phyloP scores from a whole-genome alignment of 2,888 invertebrate species.

The Agonopterix arenella region DNA sequence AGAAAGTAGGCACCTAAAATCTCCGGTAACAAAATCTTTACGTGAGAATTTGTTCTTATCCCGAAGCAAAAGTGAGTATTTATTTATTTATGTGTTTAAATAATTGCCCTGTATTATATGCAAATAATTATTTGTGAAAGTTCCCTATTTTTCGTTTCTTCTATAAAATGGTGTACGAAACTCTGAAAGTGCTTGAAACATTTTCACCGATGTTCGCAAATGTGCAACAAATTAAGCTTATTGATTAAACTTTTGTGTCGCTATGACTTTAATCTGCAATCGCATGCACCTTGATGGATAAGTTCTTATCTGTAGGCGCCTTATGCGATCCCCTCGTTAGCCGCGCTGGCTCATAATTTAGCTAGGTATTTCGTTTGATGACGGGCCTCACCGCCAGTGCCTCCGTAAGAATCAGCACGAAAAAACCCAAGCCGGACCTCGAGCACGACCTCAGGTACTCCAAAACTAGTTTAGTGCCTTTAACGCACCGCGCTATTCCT shows the following conservation, averaged over 20 bases:
- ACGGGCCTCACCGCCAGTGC: slow-evolving; percentile 70
- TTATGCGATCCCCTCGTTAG: slow-evolving; percentile 18
- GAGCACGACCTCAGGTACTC: slow-evolving; percentile 40
- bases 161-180: slow-evolving; percentile 39
- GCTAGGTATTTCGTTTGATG: slow-evolving; percentile 44
- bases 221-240: slow-evolving; percentile 45
- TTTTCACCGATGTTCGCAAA: slow-evolving; percentile 40
- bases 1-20: slow-evolving; percentile 70
- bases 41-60: slow-evolving; percentile 69
- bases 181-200: slow-evolving; percentile 29
- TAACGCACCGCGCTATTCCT: slow-evolving; percentile 3
- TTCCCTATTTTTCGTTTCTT: slow-evolving; percentile 22
- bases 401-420: slow-evolving; percentile 60
- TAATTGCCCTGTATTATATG: slow-evolving; percentile 13
- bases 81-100: slow-evolving; percentile 25
- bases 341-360: slow-evolving; percentile 23
- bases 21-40: slow-evolving; percentile 76
- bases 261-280: slow-evolving; percentile 53
- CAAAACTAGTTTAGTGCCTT: slow-evolving; percentile 3
- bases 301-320: slow-evolving; percentile 23
- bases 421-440: slow-evolving; percentile 38
- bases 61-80: slow-evolving; percentile 70
- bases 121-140: slow-evolving; percentile 20
- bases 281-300: slow-evolving; percentile 19
- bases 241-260: slow-evolving; percentile 61